Base-by-base conservation (phyloP, 2,797 vertebrate genomes). In the Coluber constrictor region DNA sequence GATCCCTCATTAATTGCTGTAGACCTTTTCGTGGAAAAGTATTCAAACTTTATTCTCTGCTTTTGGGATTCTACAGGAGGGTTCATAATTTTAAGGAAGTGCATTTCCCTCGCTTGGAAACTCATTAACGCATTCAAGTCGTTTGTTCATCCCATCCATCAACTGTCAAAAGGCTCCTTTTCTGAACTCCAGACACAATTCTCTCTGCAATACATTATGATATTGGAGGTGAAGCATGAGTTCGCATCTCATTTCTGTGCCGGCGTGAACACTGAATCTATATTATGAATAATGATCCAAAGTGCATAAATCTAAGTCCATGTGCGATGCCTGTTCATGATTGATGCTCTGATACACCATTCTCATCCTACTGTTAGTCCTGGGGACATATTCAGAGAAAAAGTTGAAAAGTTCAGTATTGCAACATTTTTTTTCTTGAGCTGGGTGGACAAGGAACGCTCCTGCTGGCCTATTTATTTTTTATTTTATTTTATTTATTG, bases 1-100 rank as follows among this genome's bases (percentile, higher is more conserved):
- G 55, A 95, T 55, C 88, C 94, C 57, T 94, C 95, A 94, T 96
- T 96, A 97, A 96, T 94, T 96, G 95, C 91, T 90, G n/a, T 54
- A 74, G 93, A 90, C 87, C 86, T 92, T 63, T 96, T 83, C 91
- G 88, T 91, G 88, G 91, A 94, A 83, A 9, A 91, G 90, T 91
- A 60, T 54, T 89, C 86, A 94, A 93, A 86, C n/a, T 88, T 88
- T 94, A 95, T 90, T 57, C 8, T 70, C 43, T 89, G 55, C 63
- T 87, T 60, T 93, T 59, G 70, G 87, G 47, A 2, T 56, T 91
- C 93, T 94, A 92, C 92, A 94, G 93, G 90, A 96, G 20, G 37
- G 63, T 88, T 88, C 66, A 55, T 91, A 91, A 88, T 56, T 79
- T 91, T 91, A 83, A n/a, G 66, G 79, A 61, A 51, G 86, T 15